Base-by-base conservation (phyloP, 2,797 vertebrate species). In the Sebastes taczanowskii region DNA sequence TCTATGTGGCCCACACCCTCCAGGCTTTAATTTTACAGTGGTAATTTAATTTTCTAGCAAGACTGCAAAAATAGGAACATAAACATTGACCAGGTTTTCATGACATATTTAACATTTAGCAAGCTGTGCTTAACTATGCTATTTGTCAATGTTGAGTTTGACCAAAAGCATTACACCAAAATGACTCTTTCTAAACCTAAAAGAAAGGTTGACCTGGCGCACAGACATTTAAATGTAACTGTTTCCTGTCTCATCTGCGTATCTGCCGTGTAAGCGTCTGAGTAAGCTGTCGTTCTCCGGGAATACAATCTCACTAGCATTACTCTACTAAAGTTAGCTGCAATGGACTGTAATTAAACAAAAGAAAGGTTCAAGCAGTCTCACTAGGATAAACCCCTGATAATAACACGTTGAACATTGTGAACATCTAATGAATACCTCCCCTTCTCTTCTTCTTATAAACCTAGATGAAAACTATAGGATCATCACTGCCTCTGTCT, bases 391-490 rank as follows among this genome's bases (percentile, higher is more conserved):
- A 11, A 59, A 42, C 4, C 2, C 13, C 32, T 64, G 25, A 22
- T 62, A 46, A 66, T 42, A 46, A 70, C 23, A 27, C 13, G 23
- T 6, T 55, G 34, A 58, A 35, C 5, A 23, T 2, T 65, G 27
- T 23, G 4, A 38, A 34, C 6, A 60, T 49, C 4, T 79, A 70
- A 64, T 55, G 14, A 78, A 38, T 77, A 2, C 18, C 6, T 67
- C 10, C 13, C 30, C 22, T 14, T 73, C 27, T 84, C 69, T 71
- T 74, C 13, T 61, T 27, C 22, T 66, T 27, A 5, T 58, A 22
- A 63, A 63, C 59, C 61, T 64, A 98, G 97, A 96, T 96, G 94
- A 96, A 94, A 89, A 94, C 95, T 1, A 93, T 92, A 4, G 94
- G 64, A 32, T 93, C 96, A 1, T 92, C 95, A 30, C 58, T 93